phyloP scores from a whole-genome alignment of 2,113 vertebrate genomes.

The Lasiurus cinereus region DNA sequence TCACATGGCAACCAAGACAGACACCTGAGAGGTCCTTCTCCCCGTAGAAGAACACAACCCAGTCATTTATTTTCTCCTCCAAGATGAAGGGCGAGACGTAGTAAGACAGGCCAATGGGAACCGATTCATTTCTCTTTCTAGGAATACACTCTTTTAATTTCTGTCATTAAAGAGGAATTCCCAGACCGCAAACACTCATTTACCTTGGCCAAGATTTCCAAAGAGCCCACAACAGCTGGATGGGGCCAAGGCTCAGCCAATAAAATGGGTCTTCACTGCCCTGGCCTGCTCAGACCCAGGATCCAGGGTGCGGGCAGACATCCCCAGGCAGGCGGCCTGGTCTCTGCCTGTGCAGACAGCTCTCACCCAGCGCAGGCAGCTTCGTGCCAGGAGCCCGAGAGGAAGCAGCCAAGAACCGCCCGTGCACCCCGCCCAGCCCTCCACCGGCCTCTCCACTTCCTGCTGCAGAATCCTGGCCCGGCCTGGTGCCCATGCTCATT shows the following conservation, averaged over 20 bases:
- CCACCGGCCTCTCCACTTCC: rapidly evolving
- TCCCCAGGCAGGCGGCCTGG: too few relatives aligned
- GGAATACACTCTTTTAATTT: not conserved
- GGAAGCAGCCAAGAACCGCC: not conserved
- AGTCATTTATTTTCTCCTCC: not conserved
- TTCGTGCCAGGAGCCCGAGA: not conserved
- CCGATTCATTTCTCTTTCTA: not conserved
- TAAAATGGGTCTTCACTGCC: not conserved
- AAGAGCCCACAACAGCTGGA: not conserved
- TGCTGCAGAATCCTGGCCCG: rapidly evolving
- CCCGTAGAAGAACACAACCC: rapidly evolving
- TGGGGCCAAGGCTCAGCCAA: rapidly evolving
- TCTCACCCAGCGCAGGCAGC: too few relatives aligned
- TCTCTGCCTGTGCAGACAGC: not conserved
- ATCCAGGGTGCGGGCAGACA: not conserved
- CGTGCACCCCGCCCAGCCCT: too few relatives aligned
- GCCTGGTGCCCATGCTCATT: not conserved
- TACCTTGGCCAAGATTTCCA: not conserved
- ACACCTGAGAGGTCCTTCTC: rapidly evolving
- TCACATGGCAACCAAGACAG: not conserved
- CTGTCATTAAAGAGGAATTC: not conserved
- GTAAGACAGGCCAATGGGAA: not conserved
- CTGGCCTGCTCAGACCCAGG: rapidly evolving
- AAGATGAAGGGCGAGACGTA: not conserved
- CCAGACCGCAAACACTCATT: not conserved